Percentiles rank a stretch among this genome's conserved stretches.
Conservation (phyloP, 1,140 invertebrate genomes). For the Hypothenemus hampei region DNA sequence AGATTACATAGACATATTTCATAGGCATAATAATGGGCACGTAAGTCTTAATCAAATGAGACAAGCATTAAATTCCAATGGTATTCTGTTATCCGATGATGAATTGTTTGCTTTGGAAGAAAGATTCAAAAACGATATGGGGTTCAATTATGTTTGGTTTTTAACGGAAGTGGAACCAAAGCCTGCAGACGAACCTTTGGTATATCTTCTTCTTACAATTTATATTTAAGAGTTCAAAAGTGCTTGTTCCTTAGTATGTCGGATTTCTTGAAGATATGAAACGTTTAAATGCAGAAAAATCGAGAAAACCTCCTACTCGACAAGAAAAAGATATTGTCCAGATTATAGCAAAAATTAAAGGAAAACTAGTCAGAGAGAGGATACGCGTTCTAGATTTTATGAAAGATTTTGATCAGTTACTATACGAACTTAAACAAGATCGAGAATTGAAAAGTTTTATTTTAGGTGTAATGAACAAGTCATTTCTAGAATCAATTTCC, state of each 20-base stretch:
- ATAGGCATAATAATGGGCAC: conserved; percentile 61
- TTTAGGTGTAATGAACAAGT: conserved; percentile 50
- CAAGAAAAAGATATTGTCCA: conserved; percentile 58
- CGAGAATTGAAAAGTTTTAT: not conserved
- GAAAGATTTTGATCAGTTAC: conserved; percentile 53
- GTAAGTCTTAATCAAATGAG: conserved; percentile 61
- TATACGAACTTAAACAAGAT: not conserved
- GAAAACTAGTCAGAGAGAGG: conserved; percentile 61
- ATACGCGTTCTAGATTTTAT: conserved; percentile 60
- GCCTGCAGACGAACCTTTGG: conserved; percentile 41
- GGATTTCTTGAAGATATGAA: conserved; percentile 40
- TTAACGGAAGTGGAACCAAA: conserved; percentile 54
- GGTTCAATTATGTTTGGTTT: conserved; percentile 64
- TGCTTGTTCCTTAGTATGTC: conserved; percentile 30
- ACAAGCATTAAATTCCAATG: conserved; percentile 57
- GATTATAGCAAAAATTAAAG: conserved; percentile 66
- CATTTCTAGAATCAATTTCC: conserved; percentile 58
- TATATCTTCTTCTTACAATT: conserved; percentile 32
- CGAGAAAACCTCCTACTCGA: conserved; percentile 31
- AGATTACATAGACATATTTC: conserved; percentile 3
- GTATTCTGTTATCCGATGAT: conserved; percentile 56
- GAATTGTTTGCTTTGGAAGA: conserved; percentile 62
- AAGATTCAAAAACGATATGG: conserved; percentile 62
- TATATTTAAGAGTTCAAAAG: too few relatives aligned
- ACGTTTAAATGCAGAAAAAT: conserved; percentile 40